Evolutionary conservation across 1,140 invertebrate species (phyloP).

Genomic region (Drosophila mayri): DNA sequence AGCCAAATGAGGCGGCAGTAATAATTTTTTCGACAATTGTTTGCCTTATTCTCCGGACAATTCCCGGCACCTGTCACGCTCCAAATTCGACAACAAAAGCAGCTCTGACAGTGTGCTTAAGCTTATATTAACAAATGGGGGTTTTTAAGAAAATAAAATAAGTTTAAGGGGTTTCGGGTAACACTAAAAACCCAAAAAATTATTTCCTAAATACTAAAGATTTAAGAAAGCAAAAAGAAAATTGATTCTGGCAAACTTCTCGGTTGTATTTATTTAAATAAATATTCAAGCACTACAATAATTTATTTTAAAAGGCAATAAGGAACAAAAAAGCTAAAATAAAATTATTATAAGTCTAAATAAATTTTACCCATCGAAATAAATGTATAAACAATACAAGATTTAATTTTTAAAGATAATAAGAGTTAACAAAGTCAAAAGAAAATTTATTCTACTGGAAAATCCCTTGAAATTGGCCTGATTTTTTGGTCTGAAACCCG

Average conservation of each 20-base stretch:
- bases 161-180: neutral
- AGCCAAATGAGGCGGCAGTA: conserved; percentile 46
- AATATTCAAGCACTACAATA: neutral
- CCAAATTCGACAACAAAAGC: conserved; percentile 48
- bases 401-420: too few species aligned
- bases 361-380: neutral
- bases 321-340: too few species aligned
- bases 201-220: neutral
- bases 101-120: neutral
- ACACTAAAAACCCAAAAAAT: neutral
- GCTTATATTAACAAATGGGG: neutral
- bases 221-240: neutral
- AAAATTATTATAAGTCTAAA: too few species aligned
- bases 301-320: neutral
- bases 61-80: conserved; percentile 51
- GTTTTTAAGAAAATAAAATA: neutral
- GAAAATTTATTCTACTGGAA: neutral
- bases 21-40: conserved; percentile 47
- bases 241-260: too few species aligned
- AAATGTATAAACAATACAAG: neutral
- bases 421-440: neutral
- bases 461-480: neutral
- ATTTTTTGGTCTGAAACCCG: too few species aligned
- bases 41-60: conserved; percentile 18
- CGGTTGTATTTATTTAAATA: neutral